These are phyloP conservation scores for Macrobrachium rosenbergii DNA, from an alignment of 1,140 invertebrate species.

Conservation along the genomic window DNA sequence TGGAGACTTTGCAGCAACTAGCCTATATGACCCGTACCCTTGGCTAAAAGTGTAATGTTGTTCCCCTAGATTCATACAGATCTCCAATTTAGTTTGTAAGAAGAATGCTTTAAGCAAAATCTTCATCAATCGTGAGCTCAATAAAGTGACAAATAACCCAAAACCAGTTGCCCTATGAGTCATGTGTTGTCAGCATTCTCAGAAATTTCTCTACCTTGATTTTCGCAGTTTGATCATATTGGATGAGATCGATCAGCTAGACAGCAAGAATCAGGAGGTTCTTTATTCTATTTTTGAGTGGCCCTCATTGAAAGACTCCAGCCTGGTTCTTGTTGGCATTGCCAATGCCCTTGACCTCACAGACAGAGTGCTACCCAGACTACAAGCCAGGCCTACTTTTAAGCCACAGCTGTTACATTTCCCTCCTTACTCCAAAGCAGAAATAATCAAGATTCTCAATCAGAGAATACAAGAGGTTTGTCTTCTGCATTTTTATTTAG, in stretches of 20 bases:
- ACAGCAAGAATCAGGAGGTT: conserved; percentile 85
- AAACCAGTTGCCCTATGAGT: too few relatives aligned
- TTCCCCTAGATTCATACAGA: too few relatives aligned
- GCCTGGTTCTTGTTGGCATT: conserved; percentile 89
- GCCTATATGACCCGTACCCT: too few relatives aligned
- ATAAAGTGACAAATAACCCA: too few relatives aligned
- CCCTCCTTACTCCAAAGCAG: conserved; percentile 89
- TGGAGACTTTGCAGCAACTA: too few relatives aligned
- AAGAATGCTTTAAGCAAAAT: too few relatives aligned
- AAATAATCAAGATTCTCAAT: conserved; percentile 84
- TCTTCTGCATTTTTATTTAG: conserved; percentile 16
- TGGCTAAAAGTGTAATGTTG: too few relatives aligned
- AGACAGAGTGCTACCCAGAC: conserved; percentile 87
- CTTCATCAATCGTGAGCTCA: too few relatives aligned
- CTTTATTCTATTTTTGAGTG: conserved; percentile 95
- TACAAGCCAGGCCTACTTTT: conserved; percentile 76
- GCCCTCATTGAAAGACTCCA: conserved; percentile 80
- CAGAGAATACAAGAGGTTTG: conserved; percentile 78
- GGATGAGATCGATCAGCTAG: conserved; percentile 96
- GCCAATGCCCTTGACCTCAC: conserved; percentile 97
- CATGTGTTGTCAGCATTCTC: too few relatives aligned
- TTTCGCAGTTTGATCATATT: conserved; percentile 75
- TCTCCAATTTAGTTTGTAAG: too few relatives aligned
- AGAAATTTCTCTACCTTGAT: background rate
- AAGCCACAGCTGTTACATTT: conserved; percentile 84